Conservation (phyloP, 2,888 invertebrate genomes). For the Willowsia nigromaculata region DNA sequence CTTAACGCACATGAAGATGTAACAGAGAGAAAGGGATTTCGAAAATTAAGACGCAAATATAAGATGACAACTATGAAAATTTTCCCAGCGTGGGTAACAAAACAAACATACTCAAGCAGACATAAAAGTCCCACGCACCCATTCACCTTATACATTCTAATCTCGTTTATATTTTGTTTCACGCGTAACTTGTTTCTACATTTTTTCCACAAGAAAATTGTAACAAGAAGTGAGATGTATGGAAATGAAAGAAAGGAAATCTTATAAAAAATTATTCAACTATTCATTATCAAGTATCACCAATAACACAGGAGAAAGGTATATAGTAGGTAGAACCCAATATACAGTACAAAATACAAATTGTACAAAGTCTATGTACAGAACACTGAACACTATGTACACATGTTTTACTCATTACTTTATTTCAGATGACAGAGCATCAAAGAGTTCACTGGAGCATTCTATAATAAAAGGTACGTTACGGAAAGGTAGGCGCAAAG, state of each 20-base stretch:
- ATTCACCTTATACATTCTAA: background rate
- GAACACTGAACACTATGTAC: background rate
- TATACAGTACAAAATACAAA: background rate
- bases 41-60: constrained; percentile 50
- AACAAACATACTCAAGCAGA: background rate
- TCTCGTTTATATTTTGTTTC: background rate
- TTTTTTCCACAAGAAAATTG: background rate
- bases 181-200: background rate
- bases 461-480: constrained; percentile 57
- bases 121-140: background rate
- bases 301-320: background rate
- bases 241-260: constrained; percentile 41
- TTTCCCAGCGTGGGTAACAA: background rate
- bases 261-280: constrained; percentile 38
- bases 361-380: background rate
- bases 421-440: constrained; percentile 62
- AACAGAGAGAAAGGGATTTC: background rate
- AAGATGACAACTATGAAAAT: constrained; percentile 16
- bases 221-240: background rate
- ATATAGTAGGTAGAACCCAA: background rate
- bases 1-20: background rate
- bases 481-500: background rate
- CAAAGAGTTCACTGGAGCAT: constrained; percentile 64
- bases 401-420: constrained; percentile 65
- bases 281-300: constrained; percentile 54